A percentile compares a stretch with the other conserved stretches of the same genome.
Evolutionary conservation across 2,113 vertebrate species (phyloP).

Genomic region (Cynoglossus semilaevis): DNA sequence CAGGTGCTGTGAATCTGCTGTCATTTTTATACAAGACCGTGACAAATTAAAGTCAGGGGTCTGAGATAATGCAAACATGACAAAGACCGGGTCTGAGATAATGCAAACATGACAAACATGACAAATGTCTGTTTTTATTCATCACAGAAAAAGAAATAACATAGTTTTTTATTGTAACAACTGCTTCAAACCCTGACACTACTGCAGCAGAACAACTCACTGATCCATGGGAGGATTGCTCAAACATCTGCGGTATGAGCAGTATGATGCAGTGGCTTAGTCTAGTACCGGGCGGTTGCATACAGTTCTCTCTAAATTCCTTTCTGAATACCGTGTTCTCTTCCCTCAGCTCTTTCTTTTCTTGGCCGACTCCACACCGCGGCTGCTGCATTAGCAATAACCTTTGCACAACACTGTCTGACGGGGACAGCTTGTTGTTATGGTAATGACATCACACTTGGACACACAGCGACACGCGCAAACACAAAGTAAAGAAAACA

Average conservation of each 20-base stretch:
- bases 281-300: not conserved
- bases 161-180: conserved; percentile 1
- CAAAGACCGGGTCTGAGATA: too few relatives aligned
- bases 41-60: too few relatives aligned
- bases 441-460: not conserved
- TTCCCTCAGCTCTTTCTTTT: not conserved
- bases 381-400: not conserved
- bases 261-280: not conserved
- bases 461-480: not conserved
- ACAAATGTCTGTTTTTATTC: too few relatives aligned
- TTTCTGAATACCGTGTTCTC: not conserved
- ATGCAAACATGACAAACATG: too few relatives aligned
- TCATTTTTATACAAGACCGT: too few relatives aligned
- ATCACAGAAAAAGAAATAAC: too few relatives aligned
- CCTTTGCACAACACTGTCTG: conserved; percentile 1
- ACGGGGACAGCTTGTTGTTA: not conserved
- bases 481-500: not conserved
- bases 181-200: not conserved
- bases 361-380: not conserved
- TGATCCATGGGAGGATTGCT: not conserved
- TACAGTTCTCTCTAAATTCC: not conserved
- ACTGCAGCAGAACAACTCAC: not conserved
- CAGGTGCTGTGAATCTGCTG: too few relatives aligned
- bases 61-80: too few relatives aligned
- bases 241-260: not conserved